Percentiles rank a stretch among this genome's conserved stretches.
Conservation (phyloP, 2,797 vertebrate genomes). For the Emydoidea blandingii region DNA sequence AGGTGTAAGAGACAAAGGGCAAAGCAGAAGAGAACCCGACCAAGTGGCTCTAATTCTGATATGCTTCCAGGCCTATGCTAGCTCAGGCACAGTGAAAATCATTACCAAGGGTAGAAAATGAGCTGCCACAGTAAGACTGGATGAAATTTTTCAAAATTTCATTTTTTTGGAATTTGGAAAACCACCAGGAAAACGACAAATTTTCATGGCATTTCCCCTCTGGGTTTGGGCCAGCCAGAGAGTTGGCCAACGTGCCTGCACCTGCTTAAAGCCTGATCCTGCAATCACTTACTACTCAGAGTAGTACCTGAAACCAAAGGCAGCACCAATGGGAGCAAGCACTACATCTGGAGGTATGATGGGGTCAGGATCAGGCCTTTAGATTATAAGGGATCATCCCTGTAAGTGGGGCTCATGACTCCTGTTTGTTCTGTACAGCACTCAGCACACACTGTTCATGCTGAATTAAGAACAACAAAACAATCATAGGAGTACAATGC, state of each 20-base stretch:
- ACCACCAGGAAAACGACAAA: not conserved
- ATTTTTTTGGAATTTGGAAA: not conserved
- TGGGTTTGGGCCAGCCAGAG: not conserved
- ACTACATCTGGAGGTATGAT: not conserved
- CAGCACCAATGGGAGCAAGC: not conserved
- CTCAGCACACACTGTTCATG: not conserved
- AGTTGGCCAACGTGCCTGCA: not conserved
- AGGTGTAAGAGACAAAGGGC: not conserved
- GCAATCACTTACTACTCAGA: not conserved
- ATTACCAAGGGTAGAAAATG: not conserved
- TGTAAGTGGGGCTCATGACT: not conserved
- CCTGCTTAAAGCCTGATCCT: not conserved
- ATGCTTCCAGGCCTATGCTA: not conserved
- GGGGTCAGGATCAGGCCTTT: fast-evolving
- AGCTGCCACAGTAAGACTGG: not conserved
- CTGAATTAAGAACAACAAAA: conserved; percentile 31
- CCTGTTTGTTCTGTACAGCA: not conserved
- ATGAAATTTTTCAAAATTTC: not conserved
- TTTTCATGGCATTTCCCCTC: not conserved
- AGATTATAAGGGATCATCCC: not conserved
- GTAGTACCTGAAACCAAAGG: not conserved
- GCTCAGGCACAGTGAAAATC: not conserved
- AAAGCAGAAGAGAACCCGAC: not conserved
- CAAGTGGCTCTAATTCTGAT: not conserved
- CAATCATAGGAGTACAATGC: conserved; percentile 21